phyloP scores from a whole-genome alignment of 2,113 vertebrate genomes.

The Cephalopterus ornatus region DNA sequence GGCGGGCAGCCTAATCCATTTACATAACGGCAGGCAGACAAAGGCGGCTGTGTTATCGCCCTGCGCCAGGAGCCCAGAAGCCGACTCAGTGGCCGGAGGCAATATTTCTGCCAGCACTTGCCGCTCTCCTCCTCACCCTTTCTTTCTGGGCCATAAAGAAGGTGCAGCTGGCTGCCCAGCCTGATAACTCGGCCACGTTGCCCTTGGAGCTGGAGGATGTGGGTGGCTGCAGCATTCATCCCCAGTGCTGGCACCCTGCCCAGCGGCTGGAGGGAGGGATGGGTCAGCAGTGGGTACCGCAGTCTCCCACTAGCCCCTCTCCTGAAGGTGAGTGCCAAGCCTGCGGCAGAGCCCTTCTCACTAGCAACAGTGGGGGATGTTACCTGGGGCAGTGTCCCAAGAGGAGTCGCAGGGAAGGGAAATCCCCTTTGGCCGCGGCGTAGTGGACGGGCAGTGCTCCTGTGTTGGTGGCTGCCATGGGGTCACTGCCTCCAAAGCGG shows the following conservation, averaged over 20 bases:
- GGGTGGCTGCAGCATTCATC: background rate
- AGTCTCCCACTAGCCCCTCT: background rate
- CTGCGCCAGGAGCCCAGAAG: slow-evolving; percentile 15
- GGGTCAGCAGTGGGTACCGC: background rate
- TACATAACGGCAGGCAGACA: slow-evolving; percentile 55
- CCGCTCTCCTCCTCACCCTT: background rate
- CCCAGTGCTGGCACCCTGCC: background rate
- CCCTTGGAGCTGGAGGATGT: background rate
- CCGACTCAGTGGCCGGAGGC: background rate
- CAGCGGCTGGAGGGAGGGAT: background rate
- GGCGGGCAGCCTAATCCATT: slow-evolving; percentile 36
- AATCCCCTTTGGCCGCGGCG: slow-evolving; percentile 96
- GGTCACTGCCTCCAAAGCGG: slow-evolving; percentile 82
- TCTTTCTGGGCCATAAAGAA: slow-evolving; percentile 14
- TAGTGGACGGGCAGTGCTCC: slow-evolving; percentile 93
- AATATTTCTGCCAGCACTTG: slow-evolving; percentile 39
- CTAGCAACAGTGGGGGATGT: slow-evolving; percentile 9
- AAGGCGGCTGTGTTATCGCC: slow-evolving; percentile 72
- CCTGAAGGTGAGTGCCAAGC: background rate
- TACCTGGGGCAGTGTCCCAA: slow-evolving; percentile 88
- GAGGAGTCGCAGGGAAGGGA: slow-evolving; percentile 88
- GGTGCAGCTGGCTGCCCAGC: background rate
- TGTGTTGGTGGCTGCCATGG: slow-evolving; percentile 83
- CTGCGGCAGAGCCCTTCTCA: background rate
- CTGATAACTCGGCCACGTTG: background rate